Conservation (phyloP, 2,113 vertebrate genomes). For the Clupea harengus region DNA sequence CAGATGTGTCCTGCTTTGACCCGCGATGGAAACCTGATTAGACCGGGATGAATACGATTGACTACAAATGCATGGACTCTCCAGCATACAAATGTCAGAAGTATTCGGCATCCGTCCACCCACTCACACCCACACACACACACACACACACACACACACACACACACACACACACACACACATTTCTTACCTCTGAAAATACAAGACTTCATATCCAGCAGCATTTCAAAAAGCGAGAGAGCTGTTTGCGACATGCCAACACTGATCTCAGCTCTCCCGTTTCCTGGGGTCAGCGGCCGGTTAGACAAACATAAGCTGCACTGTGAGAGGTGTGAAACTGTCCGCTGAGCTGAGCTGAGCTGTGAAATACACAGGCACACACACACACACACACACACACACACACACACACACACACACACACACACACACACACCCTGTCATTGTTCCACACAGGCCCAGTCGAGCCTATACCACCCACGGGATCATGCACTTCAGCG, state of each 20-base stretch:
- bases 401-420: background rate
- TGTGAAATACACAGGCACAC: background rate
- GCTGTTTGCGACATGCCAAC: background rate
- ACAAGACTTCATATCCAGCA: no score
- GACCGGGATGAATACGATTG: background rate
- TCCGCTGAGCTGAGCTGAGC: slow-evolving; percentile 14
- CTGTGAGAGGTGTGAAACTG: slow-evolving; percentile 39
- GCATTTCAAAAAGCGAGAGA: background rate
- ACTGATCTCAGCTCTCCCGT: background rate
- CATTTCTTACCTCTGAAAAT: no score
- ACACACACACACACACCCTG: background rate
- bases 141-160: background rate
- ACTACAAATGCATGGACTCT: background rate
- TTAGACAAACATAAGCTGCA: slow-evolving; percentile 10
- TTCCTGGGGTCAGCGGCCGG: background rate
- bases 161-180: background rate
- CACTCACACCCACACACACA: background rate
- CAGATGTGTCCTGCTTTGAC: no score
- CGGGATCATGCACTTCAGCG: background rate
- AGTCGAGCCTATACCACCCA: background rate
- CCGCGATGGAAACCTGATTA: background rate
- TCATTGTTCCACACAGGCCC: background rate
- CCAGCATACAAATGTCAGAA: background rate
- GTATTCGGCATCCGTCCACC: background rate
- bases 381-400: background rate